phyloP scores from a whole-genome alignment of 2,888 invertebrate species.

The Smittia aterrima region DNA sequence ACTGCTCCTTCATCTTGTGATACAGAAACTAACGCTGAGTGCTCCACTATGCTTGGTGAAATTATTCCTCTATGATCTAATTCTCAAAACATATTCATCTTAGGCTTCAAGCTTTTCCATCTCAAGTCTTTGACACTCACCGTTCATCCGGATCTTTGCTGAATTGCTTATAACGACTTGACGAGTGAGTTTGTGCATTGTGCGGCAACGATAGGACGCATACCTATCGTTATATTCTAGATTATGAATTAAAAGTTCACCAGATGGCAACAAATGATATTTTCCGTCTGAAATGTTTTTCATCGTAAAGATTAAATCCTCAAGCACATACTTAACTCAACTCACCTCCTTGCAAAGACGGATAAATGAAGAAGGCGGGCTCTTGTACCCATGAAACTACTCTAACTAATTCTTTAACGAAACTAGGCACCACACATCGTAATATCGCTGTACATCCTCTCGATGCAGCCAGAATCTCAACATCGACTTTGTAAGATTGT shows the following conservation, averaged over 20 bases:
- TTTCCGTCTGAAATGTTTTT: slow-evolving; percentile 62
- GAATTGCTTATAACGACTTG: slow-evolving; percentile 68
- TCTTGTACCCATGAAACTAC: slow-evolving; percentile 75
- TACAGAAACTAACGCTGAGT: slow-evolving; percentile 67
- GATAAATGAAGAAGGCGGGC: slow-evolving; percentile 70
- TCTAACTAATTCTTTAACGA: slow-evolving; percentile 70
- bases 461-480: slow-evolving; percentile 67
- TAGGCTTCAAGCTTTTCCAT: not conserved
- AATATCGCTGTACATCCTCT: slow-evolving; percentile 71
- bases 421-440: slow-evolving; percentile 69
- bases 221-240: slow-evolving; percentile 72
- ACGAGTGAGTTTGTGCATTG: slow-evolving; percentile 70
- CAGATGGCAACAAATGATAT: slow-evolving; percentile 71
- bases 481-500: slow-evolving; percentile 70
- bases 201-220: slow-evolving; percentile 68
- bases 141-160: slow-evolving; percentile 67
- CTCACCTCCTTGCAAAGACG: slow-evolving; percentile 70
- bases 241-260: slow-evolving; percentile 71
- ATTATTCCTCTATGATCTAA: slow-evolving; percentile 70
- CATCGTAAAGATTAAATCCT: not conserved
- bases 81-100: not conserved
- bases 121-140: slow-evolving; percentile 54
- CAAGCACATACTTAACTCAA: not conserved
- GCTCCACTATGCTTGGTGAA: slow-evolving; percentile 69
- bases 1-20: slow-evolving; percentile 73